Percentiles rank a stretch among this genome's conserved stretches.
These are phyloP conservation scores for Steinernema feltiae DNA, from an alignment of 1,140 invertebrate genomes.

Conservation along the genomic window DNA sequence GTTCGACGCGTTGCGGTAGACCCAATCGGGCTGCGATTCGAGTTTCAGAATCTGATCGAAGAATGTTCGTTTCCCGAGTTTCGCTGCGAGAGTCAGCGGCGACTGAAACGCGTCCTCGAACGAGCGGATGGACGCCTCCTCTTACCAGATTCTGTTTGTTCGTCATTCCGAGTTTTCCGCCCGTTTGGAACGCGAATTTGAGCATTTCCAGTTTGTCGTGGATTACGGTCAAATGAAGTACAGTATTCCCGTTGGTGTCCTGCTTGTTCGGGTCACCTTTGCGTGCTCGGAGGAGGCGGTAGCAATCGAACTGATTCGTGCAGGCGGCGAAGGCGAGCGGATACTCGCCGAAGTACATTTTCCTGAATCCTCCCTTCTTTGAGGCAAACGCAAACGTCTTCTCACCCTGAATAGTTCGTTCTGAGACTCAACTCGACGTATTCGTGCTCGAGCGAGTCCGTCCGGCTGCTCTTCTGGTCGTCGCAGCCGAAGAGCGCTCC, in stretches of 20 bases:
- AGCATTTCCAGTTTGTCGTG: constrained; percentile 88
- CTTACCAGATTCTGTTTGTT: constrained; percentile 82
- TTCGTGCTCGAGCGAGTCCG: constrained; percentile 81
- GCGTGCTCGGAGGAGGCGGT: constrained; percentile 81
- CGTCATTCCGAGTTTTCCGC: constrained; percentile 74
- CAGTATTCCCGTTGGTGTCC: constrained; percentile 95
- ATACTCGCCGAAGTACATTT: constrained; percentile 97
- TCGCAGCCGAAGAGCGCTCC: constrained; percentile 62
- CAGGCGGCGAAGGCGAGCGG: constrained; percentile 93
- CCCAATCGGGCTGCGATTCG: constrained; percentile 60
- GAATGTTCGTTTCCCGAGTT: constrained; percentile 74
- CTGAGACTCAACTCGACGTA: constrained; percentile 75
- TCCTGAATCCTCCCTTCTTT: constrained; percentile 62
- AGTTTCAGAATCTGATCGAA: constrained; percentile 65
- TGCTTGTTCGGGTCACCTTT: constrained; percentile 86
- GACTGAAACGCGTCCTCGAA: too few species aligned
- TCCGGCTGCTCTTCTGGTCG: constrained; percentile 70
- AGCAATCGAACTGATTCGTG: constrained; percentile 91
- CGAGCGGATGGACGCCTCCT: too few species aligned
- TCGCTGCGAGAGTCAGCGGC: constrained; percentile 84
- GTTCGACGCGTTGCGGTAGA: constrained; percentile 77
- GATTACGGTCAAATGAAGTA: constrained; percentile 90
- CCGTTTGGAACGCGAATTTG: constrained; percentile 85
- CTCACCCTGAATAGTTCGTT: constrained; percentile 86
- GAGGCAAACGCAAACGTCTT: neutral